Evolutionary conservation across 2,888 invertebrate genomes (phyloP).

Genomic region (Erpobdella octoculata): DNA sequence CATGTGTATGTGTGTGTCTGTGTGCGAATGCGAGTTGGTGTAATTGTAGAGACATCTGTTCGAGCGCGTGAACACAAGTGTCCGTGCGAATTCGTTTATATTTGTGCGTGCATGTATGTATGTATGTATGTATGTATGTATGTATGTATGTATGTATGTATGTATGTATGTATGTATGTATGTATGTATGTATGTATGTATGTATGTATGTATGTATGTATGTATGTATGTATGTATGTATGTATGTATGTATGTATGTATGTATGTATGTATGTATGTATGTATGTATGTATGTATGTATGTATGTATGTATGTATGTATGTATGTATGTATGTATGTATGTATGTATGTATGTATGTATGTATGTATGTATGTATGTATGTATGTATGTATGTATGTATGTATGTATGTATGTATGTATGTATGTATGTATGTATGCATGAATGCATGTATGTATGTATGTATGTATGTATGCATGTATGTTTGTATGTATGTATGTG

Average conservation of each 20-base stretch:
- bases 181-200: constrained; percentile 6
- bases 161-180: constrained; percentile 11
- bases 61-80: too few relatives aligned
- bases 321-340: constrained; percentile 3
- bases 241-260: constrained; percentile 11
- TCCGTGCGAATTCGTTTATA: too few relatives aligned
- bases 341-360: constrained; percentile 4
- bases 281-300: background rate
- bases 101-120: too few relatives aligned
- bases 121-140: too few relatives aligned
- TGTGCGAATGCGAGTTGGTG: too few relatives aligned
- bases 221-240: constrained; percentile 10
- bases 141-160: too few relatives aligned
- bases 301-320: constrained; percentile 8
- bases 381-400: constrained; percentile 11
- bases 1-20: too few relatives aligned
- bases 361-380: background rate
- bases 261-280: constrained; percentile 8
- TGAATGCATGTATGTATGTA: constrained; percentile 2
- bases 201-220: constrained; percentile 5
- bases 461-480: constrained; percentile 3
- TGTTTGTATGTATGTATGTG: constrained; percentile 1
- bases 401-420: background rate
- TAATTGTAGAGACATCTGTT: too few relatives aligned
- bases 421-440: constrained; percentile 4